Percentiles rank a stretch among this genome's conserved stretches.
Evolutionary conservation across 2,888 invertebrate species (phyloP).

Genomic region (Polyommatus icarus): DNA sequence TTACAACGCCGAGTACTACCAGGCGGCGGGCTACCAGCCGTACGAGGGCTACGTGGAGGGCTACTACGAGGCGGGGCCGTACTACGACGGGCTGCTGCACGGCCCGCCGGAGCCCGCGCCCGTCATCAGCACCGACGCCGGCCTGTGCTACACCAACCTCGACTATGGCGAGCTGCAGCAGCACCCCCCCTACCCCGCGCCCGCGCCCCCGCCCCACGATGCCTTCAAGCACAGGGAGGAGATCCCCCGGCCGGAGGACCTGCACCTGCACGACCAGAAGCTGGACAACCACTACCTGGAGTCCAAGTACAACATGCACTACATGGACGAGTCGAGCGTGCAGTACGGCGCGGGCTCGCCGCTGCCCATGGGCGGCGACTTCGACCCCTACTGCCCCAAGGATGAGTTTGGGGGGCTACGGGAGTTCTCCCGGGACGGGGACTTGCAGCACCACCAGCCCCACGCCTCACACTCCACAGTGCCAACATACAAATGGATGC

Average conservation of each 20-base stretch:
- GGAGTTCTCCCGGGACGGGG: conserved; percentile 60
- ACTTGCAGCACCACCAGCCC: conserved; percentile 68
- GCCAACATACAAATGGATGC: conserved; percentile 99
- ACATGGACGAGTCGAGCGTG: conserved; percentile 68
- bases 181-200: conserved; percentile 68
- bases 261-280: conserved; percentile 70
- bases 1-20: conserved; percentile 77
- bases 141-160: conserved; percentile 93
- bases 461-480: conserved; percentile 82
- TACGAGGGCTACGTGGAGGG: conserved; percentile 73
- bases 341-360: conserved; percentile 71
- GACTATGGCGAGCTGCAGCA: conserved; percentile 84
- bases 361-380: conserved; percentile 79
- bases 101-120: conserved; percentile 75
- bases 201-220: conserved; percentile 78
- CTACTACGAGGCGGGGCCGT: conserved; percentile 73
- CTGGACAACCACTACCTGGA: conserved; percentile 75
- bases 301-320: conserved; percentile 78
- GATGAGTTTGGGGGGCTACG: conserved; percentile 78
- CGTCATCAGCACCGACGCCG: conserved; percentile 92
- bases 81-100: conserved; percentile 74
- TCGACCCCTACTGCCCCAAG: conserved; percentile 82
- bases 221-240: conserved; percentile 78
- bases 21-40: conserved; percentile 73
- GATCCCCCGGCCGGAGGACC: conserved; percentile 76